Base-by-base conservation (phyloP, 1,140 invertebrate genomes). In the Habropoda laboriosa region DNA sequence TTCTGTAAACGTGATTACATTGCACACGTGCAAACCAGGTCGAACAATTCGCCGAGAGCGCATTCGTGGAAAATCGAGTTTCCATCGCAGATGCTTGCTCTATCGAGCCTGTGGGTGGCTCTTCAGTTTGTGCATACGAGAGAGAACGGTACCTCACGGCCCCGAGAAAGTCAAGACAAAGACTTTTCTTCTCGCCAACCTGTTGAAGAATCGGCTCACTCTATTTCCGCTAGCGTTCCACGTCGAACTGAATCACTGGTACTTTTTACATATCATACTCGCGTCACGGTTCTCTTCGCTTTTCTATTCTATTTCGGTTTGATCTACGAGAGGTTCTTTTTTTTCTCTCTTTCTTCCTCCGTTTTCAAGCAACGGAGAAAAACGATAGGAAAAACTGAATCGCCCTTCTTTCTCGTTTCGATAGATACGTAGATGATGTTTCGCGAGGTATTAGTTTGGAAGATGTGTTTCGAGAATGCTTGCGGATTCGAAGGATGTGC, bases 31-130 rank as follows among this genome's bases (percentile, higher is more conserved):
- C 68, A 83, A 86, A 87, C 63, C 85, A 32, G 85, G 67, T 87
- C 82, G 80, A 87, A 89, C 83, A 85, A 81, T 83, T 79, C 81
- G 81, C 82, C 81, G 83, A 82, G 80, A 79, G 82, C 78, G 82
- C 84, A 82, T 89, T 89, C 87, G 85, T 85, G 84, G 85, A 85
- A 87, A 89, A 90, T 89, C 85, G 88, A 90, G 85, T 91, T 90
- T 88, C 83, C 86, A 87, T 88, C 86, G 87, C 87, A 85, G 82
- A 88, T 84, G 82, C 88, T 90, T 89, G 79, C 60, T 79, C 79
- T 75, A 60, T 79, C 73, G 80, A 75, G 80, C 72, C 70, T 60
- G 82, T 30, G 75, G 64, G 53, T 67, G 79, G 73, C 66, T 79
- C 74, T 85, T 72, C 60, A 53, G 80, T 78, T 84, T 83, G 81